Conservation (phyloP, 2,113 vertebrate species). For the Azemiops feae region DNA sequence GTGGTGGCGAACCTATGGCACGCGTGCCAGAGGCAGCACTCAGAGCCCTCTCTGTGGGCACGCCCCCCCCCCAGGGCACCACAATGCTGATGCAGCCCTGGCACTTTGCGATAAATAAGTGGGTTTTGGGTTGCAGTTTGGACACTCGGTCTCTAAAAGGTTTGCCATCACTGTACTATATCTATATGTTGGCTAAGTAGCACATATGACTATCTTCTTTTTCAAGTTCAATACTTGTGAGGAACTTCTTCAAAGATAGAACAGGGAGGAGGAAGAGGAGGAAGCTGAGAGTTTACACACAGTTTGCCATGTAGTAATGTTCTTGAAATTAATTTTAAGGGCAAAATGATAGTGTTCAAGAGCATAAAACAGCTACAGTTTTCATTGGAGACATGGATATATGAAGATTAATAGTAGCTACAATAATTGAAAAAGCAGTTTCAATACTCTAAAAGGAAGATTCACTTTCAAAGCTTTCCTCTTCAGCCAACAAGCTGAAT, state of each 20-base stretch:
- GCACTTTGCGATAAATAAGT: too few species aligned
- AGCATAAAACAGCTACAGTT: slow-evolving; percentile 36
- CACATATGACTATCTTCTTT: background rate
- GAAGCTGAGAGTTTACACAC: background rate
- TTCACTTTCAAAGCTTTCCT: slow-evolving; percentile 34
- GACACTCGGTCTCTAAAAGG: too few species aligned
- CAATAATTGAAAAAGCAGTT: slow-evolving; percentile 47
- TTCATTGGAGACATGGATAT: slow-evolving; percentile 44
- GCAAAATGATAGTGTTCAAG: slow-evolving; percentile 26
- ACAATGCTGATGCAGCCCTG: too few species aligned
- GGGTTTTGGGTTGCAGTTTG: too few species aligned
- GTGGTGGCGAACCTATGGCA: too few species aligned
- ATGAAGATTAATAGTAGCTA: slow-evolving; percentile 32
- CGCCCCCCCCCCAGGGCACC: too few species aligned
- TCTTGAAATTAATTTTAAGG: slow-evolving; percentile 36
- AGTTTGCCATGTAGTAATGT: background rate
- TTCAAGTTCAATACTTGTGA: background rate
- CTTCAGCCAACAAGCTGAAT: slow-evolving; percentile 22
- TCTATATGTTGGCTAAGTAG: background rate
- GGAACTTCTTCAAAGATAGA: background rate
- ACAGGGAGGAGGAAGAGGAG: background rate
- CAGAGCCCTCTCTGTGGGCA: too few species aligned
- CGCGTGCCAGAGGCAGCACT: too few species aligned
- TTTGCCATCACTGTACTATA: too few species aligned
- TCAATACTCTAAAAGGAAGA: slow-evolving; percentile 32